phyloP scores from a whole-genome alignment of 2,888 invertebrate genomes.

The Agelastica alni region DNA sequence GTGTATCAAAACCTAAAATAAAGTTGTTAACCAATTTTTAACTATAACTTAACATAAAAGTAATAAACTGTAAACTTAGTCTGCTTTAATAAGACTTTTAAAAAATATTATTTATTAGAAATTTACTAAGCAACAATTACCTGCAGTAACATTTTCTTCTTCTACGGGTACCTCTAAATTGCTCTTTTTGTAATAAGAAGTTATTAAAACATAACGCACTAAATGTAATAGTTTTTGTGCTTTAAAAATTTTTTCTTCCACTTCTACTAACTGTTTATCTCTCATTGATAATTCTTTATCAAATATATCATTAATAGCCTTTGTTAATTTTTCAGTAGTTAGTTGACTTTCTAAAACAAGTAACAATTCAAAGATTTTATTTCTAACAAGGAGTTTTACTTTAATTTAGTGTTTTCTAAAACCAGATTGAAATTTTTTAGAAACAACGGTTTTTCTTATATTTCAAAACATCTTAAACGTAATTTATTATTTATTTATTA shows the following conservation, averaged over 20 bases:
- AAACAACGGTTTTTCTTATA: slow-evolving; percentile 7
- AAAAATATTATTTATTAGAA: no score
- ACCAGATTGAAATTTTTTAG: slow-evolving; percentile 4
- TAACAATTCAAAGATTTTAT: no score
- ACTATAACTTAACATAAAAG: background rate
- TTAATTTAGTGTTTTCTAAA: slow-evolving; percentile 21
- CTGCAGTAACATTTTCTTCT: slow-evolving; percentile 43
- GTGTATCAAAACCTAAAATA: slow-evolving; percentile 41
- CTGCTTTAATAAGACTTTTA: no score
- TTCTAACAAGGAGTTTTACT: no score
- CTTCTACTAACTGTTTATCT: slow-evolving; percentile 71
- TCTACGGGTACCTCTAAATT: slow-evolving; percentile 57
- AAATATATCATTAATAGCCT: slow-evolving; percentile 74
- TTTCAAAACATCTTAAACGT: no score
- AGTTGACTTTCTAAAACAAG: slow-evolving; percentile 53
- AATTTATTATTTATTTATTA: no score
- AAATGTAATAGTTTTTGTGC: slow-evolving; percentile 64
- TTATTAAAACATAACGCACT: slow-evolving; percentile 63
- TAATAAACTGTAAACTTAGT: background rate
- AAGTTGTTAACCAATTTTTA: no score
- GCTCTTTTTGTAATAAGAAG: slow-evolving; percentile 65
- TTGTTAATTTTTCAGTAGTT: slow-evolving; percentile 66
- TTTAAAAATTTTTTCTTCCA: slow-evolving; percentile 67
- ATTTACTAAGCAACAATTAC: no score
- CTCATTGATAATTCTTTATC: slow-evolving; percentile 69